Evolutionary conservation across 2,797 vertebrate genomes (phyloP).

Genomic region (Epinephelus malabaricus): DNA sequence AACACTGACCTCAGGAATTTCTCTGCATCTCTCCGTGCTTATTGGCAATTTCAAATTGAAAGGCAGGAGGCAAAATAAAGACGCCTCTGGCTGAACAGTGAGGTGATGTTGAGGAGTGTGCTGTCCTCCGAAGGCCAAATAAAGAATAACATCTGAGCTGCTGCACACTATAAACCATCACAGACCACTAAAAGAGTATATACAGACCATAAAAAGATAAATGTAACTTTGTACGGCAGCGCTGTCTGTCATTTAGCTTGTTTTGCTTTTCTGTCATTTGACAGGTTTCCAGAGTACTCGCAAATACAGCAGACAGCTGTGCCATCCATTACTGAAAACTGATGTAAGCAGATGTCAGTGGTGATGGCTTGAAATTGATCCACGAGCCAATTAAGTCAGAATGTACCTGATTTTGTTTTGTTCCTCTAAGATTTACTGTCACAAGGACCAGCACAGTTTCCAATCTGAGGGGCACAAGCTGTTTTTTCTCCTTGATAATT

Average conservation of each 20-base stretch:
- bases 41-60: not conserved
- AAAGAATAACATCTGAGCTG: conserved; percentile 53
- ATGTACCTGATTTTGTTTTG: not conserved
- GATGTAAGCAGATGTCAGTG: not conserved
- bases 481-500: not conserved
- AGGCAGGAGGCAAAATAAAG: conserved; percentile 31
- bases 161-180: conserved; percentile 23
- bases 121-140: conserved; percentile 50
- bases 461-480: not conserved
- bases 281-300: conserved; percentile 11
- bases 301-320: not conserved
- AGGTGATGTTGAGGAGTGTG: conserved; percentile 54
- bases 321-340: not conserved
- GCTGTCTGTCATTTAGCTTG: not conserved
- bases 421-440: not conserved
- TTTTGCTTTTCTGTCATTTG: not conserved
- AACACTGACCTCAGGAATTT: not conserved
- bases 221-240: not conserved
- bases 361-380: conserved; percentile 2
- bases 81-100: conserved; percentile 45
- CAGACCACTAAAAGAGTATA: not conserved
- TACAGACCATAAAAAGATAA: not conserved
- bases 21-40: not conserved
- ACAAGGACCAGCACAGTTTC: not conserved
- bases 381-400: not conserved